Evolutionary conservation across 2,888 invertebrate genomes (phyloP).

Genomic region (Amblyjoppa fuscipennis): DNA sequence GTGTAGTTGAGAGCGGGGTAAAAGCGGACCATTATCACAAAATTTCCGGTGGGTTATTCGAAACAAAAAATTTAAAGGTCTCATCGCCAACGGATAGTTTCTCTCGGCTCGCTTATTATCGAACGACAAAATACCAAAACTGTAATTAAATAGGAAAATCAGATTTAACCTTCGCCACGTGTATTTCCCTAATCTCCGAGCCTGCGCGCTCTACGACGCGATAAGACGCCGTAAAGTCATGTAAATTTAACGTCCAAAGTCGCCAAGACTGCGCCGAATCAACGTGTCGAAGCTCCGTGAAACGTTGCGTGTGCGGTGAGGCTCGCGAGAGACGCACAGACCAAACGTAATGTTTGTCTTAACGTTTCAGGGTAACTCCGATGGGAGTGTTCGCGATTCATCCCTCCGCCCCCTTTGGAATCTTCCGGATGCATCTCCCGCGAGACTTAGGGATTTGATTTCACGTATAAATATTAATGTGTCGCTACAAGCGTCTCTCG

Average conservation of each 20-base stretch:
- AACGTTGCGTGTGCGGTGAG: slow-evolving; percentile 12
- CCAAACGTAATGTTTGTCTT: slow-evolving; percentile 62
- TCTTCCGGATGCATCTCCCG: slow-evolving; percentile 66
- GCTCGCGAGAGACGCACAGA: slow-evolving; percentile 60
- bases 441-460: slow-evolving; percentile 76
- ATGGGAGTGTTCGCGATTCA: not conserved
- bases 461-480: slow-evolving; percentile 80
- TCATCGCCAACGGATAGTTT: not conserved
- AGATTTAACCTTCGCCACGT: slow-evolving; percentile 9
- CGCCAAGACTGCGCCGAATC: slow-evolving; percentile 47
- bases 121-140: not conserved
- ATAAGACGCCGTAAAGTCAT: slow-evolving; percentile 65
- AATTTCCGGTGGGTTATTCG: no score
- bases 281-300: slow-evolving; percentile 48
- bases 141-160: slow-evolving; percentile 4
- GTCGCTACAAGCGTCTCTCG: slow-evolving; percentile 13
- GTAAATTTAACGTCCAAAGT: slow-evolving; percentile 73
- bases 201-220: not conserved
- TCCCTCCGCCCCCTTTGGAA: not conserved
- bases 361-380: slow-evolving; percentile 50
- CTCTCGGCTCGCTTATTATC: not conserved
- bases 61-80: no score
- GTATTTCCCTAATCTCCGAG: slow-evolving; percentile 26
- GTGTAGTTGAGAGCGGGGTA: no score
- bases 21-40: no score